Evolutionary conservation across 2,888 invertebrate genomes (phyloP), one percentile per base, ranked within the genome.

Genomic region (Drosophila nr. fundita): DNA sequence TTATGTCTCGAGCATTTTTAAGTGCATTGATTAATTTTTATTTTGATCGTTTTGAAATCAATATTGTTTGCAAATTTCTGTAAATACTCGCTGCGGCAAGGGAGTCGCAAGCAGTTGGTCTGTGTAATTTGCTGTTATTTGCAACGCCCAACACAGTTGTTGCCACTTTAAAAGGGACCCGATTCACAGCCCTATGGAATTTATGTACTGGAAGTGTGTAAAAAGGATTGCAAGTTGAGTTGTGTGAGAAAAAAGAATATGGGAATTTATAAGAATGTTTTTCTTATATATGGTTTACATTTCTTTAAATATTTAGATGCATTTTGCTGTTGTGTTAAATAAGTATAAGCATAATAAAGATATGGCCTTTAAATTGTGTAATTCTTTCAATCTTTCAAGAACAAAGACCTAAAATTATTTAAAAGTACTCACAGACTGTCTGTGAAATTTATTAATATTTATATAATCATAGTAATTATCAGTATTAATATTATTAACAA

Each of bases 1-100:
- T 82, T 76, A 73, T 66, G 78, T 71, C 61, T 68, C 58, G 65
- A 64, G 72, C 64, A 60, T 74, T 80, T 85, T 89, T 75, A 80
- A 87, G 88, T 89, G 89, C 86, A 82, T 90, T 89, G 89, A 89
- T 90, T 90, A 90, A 90, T 89, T 90, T 87, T 78, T 89, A 87
- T 90, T 89, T 89, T 89, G 90, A 90, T 89, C 80, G 83, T 71
- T 89, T 76, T 73, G 79, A 81, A 79, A 82, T 90, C 90, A 89
- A 89, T 90, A 89, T 89, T 89, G 82, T 83, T 89, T 87, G 87
- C 83, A 83, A 87, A 89, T 87, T 87, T 86, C 65, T 63, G 53
- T 83, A 83, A 87, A 86, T 85, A 87, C 67, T 49, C 50, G 34
- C 45, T 55, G 73, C 36, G 29, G 59, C 59, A 45, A 45, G 24